phyloP scores from a whole-genome alignment of 2,113 vertebrate species.

The Thunnus thynnus region DNA sequence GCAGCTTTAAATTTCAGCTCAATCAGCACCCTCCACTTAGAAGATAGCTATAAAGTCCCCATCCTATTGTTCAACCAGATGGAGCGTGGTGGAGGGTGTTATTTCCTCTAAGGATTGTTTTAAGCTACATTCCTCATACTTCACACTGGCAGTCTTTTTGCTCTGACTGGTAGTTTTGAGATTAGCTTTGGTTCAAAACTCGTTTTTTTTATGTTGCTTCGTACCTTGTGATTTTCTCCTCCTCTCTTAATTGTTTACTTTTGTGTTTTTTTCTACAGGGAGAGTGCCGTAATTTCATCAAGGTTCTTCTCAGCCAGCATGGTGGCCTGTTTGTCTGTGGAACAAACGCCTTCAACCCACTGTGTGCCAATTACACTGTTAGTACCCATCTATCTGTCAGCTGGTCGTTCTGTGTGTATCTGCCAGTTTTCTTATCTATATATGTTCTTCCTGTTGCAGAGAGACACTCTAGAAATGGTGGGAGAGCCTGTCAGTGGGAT shows the following conservation, averaged over 20 bases:
- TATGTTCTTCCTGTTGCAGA: conserved; percentile 79
- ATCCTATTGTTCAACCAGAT: conserved; percentile 59
- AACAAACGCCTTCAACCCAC: conserved; percentile 97
- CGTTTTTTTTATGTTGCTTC: not conserved
- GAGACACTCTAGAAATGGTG: conserved; percentile 91
- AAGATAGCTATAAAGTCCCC: conserved; percentile 38
- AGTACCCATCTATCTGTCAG: conserved; percentile 78
- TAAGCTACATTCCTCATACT: conserved; percentile 35
- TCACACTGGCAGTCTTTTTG: conserved; percentile 21
- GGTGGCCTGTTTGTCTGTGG: conserved; percentile 94
- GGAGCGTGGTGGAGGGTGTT: conserved; percentile 41
- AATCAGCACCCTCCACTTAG: conserved; percentile 56
- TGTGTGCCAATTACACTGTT: conserved; percentile 97
- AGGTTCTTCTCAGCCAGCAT: conserved; percentile 92
- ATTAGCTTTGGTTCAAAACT: conserved; percentile 2
- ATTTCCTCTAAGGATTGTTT: conserved; percentile 58
- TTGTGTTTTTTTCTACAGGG: conserved; percentile 81
- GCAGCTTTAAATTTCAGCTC: conserved; percentile 51
- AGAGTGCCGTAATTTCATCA: conserved; percentile 97
- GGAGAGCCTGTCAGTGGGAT: conserved; percentile 95
- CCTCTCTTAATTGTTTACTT: conserved; percentile 27
- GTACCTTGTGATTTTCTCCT: conserved; percentile 23
- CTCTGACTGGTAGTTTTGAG: conserved; percentile 31
- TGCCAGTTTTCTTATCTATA: conserved; percentile 46
- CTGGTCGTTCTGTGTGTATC: conserved; percentile 22